Evolutionary conservation across 2,113 vertebrate genomes (phyloP).

Genomic region (Hippocampus guttulatus): DNA sequence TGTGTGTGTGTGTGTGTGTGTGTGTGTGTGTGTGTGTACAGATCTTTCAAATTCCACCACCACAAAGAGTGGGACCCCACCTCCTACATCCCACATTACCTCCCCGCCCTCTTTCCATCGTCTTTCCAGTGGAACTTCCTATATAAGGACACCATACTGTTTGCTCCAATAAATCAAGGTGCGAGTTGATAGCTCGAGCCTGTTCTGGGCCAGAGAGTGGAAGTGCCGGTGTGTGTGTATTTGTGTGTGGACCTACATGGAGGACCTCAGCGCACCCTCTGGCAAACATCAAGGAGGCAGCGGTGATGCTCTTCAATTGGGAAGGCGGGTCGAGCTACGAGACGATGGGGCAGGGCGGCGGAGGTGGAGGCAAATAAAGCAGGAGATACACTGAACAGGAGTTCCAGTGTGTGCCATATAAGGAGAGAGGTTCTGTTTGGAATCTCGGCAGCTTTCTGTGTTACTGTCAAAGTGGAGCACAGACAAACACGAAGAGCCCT

Average conservation of each 20-base stretch:
- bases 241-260: conserved; percentile 21
- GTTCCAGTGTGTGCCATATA: conserved; percentile 75
- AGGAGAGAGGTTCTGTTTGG: conserved; percentile 72
- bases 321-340: conserved; percentile 11
- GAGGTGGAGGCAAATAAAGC: conserved; percentile 30
- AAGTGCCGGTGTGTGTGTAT: conserved; percentile 8
- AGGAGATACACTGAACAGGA: conserved; percentile 57
- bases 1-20: background rate
- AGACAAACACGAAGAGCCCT: conserved; percentile 65
- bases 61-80: conserved; percentile 31
- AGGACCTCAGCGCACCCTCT: conserved; percentile 36
- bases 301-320: conserved; percentile 2
- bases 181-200: conserved; percentile 31
- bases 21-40: conserved; percentile 12
- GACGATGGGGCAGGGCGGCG: conserved; percentile 18
- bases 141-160: conserved; percentile 75
- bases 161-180: conserved; percentile 68
- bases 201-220: conserved; percentile 45
- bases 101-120: conserved; percentile 39
- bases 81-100: conserved; percentile 21
- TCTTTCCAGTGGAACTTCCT: conserved; percentile 70
- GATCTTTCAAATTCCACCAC: conserved; percentile 28
- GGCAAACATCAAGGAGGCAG: conserved; percentile 39
- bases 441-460: conserved; percentile 77
- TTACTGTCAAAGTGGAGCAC: conserved; percentile 69